Evolutionary conservation across 2,113 vertebrate species (phyloP).

Genomic region (Microtus montanus): DNA sequence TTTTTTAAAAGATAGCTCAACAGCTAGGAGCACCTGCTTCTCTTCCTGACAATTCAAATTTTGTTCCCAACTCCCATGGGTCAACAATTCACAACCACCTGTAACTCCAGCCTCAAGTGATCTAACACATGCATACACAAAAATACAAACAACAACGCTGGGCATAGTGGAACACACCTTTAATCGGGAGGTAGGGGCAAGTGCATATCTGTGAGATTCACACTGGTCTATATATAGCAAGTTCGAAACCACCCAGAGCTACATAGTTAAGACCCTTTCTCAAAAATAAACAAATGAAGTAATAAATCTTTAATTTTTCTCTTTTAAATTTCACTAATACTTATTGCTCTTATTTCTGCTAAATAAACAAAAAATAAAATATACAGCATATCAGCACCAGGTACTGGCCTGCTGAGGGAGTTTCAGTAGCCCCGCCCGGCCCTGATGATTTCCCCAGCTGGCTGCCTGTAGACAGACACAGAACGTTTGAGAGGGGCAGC

Average conservation of each 20-base stretch:
- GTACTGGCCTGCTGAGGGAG: not conserved
- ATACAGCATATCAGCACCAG: not conserved
- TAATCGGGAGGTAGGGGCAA: not conserved
- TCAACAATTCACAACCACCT: not conserved
- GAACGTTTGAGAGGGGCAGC: not conserved
- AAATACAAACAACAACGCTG: not conserved
- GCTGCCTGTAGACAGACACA: not conserved
- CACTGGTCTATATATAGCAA: not conserved
- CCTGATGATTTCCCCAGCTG: not conserved
- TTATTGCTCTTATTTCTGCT: constrained; percentile 11
- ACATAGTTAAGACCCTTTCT: not conserved
- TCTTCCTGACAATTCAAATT: not conserved
- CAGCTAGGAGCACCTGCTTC: not conserved
- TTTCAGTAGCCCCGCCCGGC: not conserved
- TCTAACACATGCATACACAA: not conserved
- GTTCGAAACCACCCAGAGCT: not conserved
- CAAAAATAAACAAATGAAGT: not conserved
- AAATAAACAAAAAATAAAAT: not conserved
- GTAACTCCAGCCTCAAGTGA: not conserved
- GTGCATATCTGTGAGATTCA: not conserved
- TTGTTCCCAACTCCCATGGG: not conserved
- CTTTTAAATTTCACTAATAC: not conserved
- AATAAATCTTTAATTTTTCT: not conserved
- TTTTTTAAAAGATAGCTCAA: not conserved
- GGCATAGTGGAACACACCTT: not conserved